These are phyloP conservation scores for Paracyclopina nana DNA, from an alignment of 1,140 invertebrate species.

Conservation along the genomic window DNA sequence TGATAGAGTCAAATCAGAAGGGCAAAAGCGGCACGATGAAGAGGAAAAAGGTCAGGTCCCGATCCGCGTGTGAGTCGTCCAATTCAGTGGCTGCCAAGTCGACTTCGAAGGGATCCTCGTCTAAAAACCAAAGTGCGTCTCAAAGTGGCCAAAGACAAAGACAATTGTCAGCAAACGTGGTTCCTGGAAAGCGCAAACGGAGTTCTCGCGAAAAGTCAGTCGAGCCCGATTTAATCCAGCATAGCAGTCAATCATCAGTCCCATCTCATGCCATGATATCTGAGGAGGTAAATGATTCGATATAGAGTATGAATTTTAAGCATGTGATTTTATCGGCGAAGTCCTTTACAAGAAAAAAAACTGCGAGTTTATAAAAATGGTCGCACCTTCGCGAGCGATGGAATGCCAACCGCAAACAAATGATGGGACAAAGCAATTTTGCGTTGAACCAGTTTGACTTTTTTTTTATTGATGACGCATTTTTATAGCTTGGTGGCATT, in stretches of 20 bases:
- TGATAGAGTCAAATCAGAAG: not conserved
- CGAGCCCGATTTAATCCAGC: not conserved
- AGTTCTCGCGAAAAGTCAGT: not conserved
- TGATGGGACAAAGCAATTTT: too few relatives aligned
- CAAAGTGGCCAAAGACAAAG: not conserved
- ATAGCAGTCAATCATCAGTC: too few relatives aligned
- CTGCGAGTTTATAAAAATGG: not conserved
- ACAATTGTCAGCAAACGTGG: not conserved
- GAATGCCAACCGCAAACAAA: too few relatives aligned
- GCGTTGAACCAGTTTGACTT: too few relatives aligned
- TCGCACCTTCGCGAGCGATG: not conserved
- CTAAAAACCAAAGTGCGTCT: not conserved
- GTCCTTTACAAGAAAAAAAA: not conserved
- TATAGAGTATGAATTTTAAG: too few relatives aligned
- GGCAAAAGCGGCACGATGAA: not conserved
- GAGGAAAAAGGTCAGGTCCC: not conserved
- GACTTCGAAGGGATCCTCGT: not conserved
- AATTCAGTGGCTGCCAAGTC: not conserved
- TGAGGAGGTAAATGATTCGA: too few relatives aligned
- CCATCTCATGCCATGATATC: too few relatives aligned
- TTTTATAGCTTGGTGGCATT: too few relatives aligned
- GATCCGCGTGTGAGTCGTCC: not conserved
- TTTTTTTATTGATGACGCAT: too few relatives aligned
- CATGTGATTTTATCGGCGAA: not conserved
- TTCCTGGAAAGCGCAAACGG: not conserved